Percentiles rank a stretch among this genome's conserved stretches.
phyloP scores from a whole-genome alignment of 2,113 vertebrate genomes.

The Phycodurus eques region DNA sequence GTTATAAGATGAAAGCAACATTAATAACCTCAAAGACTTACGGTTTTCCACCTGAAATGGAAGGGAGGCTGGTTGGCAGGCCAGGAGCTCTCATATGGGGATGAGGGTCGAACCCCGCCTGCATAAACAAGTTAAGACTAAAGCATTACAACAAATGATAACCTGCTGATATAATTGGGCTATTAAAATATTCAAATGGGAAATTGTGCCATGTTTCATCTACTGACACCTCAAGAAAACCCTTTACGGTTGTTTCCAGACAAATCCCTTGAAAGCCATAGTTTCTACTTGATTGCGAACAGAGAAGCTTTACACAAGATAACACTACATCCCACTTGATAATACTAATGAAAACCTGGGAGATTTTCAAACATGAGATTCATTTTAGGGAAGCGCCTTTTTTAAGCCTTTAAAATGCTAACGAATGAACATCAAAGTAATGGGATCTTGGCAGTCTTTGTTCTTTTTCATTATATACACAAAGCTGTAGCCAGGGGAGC shows the following conservation, averaged over 20 bases:
- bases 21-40: constrained; percentile 63
- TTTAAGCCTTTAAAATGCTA: constrained; percentile 53
- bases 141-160: constrained; percentile 22
- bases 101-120: constrained; percentile 94
- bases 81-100: constrained; percentile 89
- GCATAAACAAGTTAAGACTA: constrained; percentile 10
- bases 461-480: constrained; percentile 51
- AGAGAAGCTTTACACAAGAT: constrained; percentile 50
- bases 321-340: constrained; percentile 53
- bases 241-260: constrained; percentile 33
- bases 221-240: constrained; percentile 26
- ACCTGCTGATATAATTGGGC: constrained; percentile 28
- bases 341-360: constrained; percentile 62
- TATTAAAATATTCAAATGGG: constrained; percentile 40
- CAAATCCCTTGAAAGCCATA: constrained; percentile 45
- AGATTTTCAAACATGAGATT: constrained; percentile 55
- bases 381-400: constrained; percentile 32
- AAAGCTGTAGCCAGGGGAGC: constrained; percentile 38
- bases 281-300: constrained; percentile 19
- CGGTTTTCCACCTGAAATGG: constrained; percentile 96
- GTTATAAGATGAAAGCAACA: background rate
- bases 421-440: constrained; percentile 62
- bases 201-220: constrained; percentile 30
- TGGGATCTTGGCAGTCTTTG: constrained; percentile 37
- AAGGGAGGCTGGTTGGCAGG: constrained; percentile 85